These are phyloP conservation scores for Epicauta chinensis DNA, from an alignment of 1,140 invertebrate species.

Conservation along the genomic window DNA sequence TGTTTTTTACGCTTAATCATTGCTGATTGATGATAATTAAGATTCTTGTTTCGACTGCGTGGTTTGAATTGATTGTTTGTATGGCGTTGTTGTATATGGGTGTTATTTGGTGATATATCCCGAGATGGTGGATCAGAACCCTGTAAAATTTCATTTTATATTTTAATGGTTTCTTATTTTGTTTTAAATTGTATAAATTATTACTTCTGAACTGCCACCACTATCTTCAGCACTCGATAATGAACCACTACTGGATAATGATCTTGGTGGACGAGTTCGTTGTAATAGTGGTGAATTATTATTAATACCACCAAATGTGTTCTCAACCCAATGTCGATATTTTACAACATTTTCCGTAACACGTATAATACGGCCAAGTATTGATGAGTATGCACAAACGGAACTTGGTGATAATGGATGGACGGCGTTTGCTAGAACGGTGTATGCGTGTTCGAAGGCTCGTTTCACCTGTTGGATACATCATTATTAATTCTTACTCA, in stretches of 20 bases:
- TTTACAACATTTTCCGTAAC: constrained; percentile 91
- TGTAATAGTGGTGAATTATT: constrained; percentile 15
- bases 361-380: constrained; percentile 83
- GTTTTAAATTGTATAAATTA: constrained; percentile 4
- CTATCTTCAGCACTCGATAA: constrained; percentile 37
- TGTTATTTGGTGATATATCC: constrained; percentile 37
- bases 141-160: constrained; percentile 15
- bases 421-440: constrained; percentile 75
- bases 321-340: constrained; percentile 65
- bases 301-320: constrained; percentile 23
- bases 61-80: constrained; percentile 8
- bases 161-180: not conserved
- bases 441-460: constrained; percentile 94
- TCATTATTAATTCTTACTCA: no score
- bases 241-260: constrained; percentile 37
- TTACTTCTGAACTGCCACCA: constrained; percentile 38
- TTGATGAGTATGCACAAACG: constrained; percentile 52
- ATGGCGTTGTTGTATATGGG: constrained; percentile 12
- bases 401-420: constrained; percentile 55
- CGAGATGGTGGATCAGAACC: constrained; percentile 36
- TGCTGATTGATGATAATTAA: constrained; percentile 16
- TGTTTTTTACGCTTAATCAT: constrained; percentile 29
- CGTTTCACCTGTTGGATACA: constrained; percentile 68
- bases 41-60: not conserved
- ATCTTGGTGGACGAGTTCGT: constrained; percentile 29